A percentile compares a stretch with the other conserved stretches of the same genome.
Evolutionary conservation across 1,140 invertebrate species (phyloP).

Genomic region (Argopecten irradians): DNA sequence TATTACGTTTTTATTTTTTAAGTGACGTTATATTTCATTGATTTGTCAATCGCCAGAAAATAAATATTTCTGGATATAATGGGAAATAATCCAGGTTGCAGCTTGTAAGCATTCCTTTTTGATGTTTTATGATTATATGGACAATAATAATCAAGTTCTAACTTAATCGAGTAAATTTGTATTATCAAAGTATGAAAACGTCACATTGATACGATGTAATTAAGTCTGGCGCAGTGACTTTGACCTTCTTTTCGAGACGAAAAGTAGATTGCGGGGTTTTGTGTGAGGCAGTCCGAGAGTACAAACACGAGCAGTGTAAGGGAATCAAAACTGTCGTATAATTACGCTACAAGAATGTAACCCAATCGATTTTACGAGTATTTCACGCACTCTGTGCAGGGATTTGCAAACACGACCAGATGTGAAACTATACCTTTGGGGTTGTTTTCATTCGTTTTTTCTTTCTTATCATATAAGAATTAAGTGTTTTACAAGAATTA

Average conservation of each 20-base stretch:
- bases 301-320: not conserved
- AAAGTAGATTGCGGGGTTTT: not conserved
- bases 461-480: not conserved
- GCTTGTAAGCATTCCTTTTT: too few species aligned
- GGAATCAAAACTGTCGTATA: not conserved
- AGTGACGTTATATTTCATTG: too few species aligned
- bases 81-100: too few species aligned
- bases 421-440: not conserved
- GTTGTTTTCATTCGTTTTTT: not conserved
- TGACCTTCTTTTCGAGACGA: not conserved
- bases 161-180: too few species aligned
- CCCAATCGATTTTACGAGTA: not conserved
- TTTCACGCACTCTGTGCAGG: slow-evolving; percentile 6
- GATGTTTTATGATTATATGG: too few species aligned
- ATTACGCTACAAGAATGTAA: not conserved
- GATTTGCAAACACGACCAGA: not conserved
- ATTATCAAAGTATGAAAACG: too few species aligned
- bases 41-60: too few species aligned
- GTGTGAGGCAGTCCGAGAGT: not conserved
- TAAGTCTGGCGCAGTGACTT: too few species aligned
- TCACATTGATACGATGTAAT: too few species aligned
- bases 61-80: too few species aligned
- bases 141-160: too few species aligned
- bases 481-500: not conserved
- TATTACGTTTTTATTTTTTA: too few species aligned